Conservation (phyloP, 2,113 vertebrate genomes). For the Salvelinus namaycush region DNA sequence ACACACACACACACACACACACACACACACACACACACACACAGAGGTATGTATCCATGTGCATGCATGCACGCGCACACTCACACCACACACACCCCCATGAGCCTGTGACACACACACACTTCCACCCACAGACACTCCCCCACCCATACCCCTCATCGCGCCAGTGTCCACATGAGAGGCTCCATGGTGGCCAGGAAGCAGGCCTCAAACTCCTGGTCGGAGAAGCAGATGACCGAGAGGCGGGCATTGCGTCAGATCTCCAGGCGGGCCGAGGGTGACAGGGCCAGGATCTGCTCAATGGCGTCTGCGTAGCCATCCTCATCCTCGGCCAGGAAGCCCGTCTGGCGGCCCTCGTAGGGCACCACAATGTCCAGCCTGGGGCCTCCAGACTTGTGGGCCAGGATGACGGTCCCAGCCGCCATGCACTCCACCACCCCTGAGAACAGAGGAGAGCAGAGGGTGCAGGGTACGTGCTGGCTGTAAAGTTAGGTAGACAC, state of each 20-base stretch:
- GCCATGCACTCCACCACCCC: conserved; percentile 98
- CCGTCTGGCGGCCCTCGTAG: conserved; percentile 80
- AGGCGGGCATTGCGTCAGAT: conserved; percentile 82
- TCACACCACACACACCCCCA: too few species aligned
- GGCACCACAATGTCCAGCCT: conserved; percentile 90
- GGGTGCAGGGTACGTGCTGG: too few species aligned
- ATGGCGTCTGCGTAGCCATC: conserved; percentile 82
- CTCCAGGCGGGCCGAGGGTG: conserved; percentile 71
- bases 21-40: too few species aligned
- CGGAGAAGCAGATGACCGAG: conserved; percentile 88
- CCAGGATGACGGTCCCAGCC: conserved; percentile 89
- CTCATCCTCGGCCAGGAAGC: conserved; percentile 88
- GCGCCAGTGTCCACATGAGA: conserved; percentile 63
- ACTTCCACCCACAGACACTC: too few species aligned
- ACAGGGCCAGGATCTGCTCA: conserved; percentile 80
- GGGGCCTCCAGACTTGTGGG: conserved; percentile 93
- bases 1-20: too few species aligned
- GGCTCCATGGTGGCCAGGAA: conserved; percentile 83
- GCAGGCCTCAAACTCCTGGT: conserved; percentile 85
- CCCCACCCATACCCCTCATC: conserved; percentile 40
- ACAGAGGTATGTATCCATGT: too few species aligned
- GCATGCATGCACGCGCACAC: too few species aligned
- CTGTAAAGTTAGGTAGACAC: too few species aligned
- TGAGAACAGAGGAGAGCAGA: conserved; percentile 41
- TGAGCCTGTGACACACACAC: neutral